Evolutionary conservation across 2,888 invertebrate genomes (phyloP).

Genomic region (Lepidocyrtoides sp.): DNA sequence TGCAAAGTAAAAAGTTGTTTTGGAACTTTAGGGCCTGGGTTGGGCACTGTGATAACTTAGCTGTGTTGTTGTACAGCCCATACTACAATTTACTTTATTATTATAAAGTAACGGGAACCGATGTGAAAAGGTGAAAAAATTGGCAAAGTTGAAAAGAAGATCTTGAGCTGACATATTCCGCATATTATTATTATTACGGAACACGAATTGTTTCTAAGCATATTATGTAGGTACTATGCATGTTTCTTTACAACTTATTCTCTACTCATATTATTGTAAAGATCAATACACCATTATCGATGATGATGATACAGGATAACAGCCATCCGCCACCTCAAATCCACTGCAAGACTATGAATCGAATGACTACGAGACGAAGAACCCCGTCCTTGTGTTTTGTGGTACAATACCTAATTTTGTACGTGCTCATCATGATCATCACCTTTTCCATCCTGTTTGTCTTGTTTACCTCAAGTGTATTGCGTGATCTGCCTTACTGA

Average conservation of each 20-base stretch:
- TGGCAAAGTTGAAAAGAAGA: conserved; percentile 34
- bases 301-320: not conserved
- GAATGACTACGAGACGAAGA: not conserved
- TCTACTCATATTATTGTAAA: not conserved
- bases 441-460: conserved; percentile 22
- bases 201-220: not conserved
- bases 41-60: not conserved
- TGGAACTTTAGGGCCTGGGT: conserved; percentile 13
- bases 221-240: not conserved
- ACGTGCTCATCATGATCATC: conserved; percentile 59
- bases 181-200: conserved; percentile 19
- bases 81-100: not conserved
- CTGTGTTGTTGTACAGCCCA: not conserved
- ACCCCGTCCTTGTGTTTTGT: not conserved
- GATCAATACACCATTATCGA: conserved; percentile 32
- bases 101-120: conserved; percentile 66
- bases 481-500: not conserved
- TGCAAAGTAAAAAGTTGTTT: conserved; percentile 50
- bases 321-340: not conserved
- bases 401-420: conserved; percentile 56
- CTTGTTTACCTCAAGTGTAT: conserved; percentile 12
- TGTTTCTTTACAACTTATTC: not conserved
- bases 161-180: conserved; percentile 38
- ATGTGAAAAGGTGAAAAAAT: conserved; percentile 59
- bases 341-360: no score